Evolutionary conservation across 2,888 invertebrate genomes (phyloP).

Genomic region (Willowsia nigromaculata): DNA sequence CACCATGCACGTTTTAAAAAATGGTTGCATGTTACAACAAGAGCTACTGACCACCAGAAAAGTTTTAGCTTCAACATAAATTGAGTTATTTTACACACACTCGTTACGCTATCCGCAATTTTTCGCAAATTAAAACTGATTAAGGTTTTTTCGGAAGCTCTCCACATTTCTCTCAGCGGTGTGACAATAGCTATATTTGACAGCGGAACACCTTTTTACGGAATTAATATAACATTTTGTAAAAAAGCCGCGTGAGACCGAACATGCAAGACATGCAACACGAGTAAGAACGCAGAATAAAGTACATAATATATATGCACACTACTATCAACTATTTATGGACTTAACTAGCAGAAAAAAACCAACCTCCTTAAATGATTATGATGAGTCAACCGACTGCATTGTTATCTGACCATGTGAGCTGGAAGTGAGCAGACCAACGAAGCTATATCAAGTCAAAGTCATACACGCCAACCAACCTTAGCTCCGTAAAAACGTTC

Average conservation of each 20-base stretch:
- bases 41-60: not conserved
- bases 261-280: not conserved
- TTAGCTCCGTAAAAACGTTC: conserved; percentile 4
- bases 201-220: not conserved
- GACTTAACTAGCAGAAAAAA: not conserved
- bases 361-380: too few species aligned
- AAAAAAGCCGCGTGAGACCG: not conserved
- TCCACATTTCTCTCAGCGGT: not conserved
- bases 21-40: not conserved
- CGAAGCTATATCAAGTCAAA: not conserved
- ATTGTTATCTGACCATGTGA: conserved; percentile 30
- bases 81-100: not conserved
- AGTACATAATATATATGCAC: too few species aligned
- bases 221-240: not conserved
- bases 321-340: not conserved
- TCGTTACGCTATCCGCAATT: not conserved
- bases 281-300: not conserved
- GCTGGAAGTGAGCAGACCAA: conserved; percentile 36
- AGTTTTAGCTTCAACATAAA: not conserved
- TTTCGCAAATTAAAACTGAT: conserved; percentile 20
- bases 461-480: conserved; percentile 12
- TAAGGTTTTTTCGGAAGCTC: not conserved
- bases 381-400: not conserved
- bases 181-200: not conserved
- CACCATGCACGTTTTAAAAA: not conserved